Base-by-base conservation (phyloP, 2,888 invertebrate genomes). In the Volucella bombylans region DNA sequence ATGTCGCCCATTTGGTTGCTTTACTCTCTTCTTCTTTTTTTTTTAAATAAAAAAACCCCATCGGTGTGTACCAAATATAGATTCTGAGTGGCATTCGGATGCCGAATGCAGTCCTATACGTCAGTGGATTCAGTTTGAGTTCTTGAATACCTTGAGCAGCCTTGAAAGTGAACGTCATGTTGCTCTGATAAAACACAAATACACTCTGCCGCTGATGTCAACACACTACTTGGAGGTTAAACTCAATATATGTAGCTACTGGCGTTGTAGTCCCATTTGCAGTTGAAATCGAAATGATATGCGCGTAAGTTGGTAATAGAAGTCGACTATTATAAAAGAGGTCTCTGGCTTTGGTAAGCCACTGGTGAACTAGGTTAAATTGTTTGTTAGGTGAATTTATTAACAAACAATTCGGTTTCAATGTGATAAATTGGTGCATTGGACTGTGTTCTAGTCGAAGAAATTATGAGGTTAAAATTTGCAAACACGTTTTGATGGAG, bases 91-190 rank as follows among this genome's bases (percentile, higher is more conserved):
- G 52, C 15, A 45, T 49, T 31, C 31, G 23, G 50, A 45, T 47
- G 50, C 8, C 15, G 61, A 68, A 43, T 62, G 41, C 68, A 68
- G 43, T 65, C 43, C 18, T 55, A 23, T 52, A 39, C 14, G 43
- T 23, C 41, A 47, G 45, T 59, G 59, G 54, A 49, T 59, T 52
- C 23, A 50, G 62, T 55, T 65, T 52, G 71, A 85, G 81, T 85
- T 85, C 85, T 85, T 71, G 85, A 81, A 85, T 72, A 68, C 85
- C 72, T 85, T 85, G 81, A 67, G 72, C 14, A 81, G 85, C 85
- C 85, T 85, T 81, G 85, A 81, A 64, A 71, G 72, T 52, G 57
- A 79, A 47, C 62, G 23, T 47, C n/a, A 45, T 14, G 57, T 57
- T 65, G 50, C 15, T 67, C 39, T 43, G 54, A 50, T 68, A 15